phyloP scores from a whole-genome alignment of 2,797 vertebrate species.

The Danio tinwini region DNA sequence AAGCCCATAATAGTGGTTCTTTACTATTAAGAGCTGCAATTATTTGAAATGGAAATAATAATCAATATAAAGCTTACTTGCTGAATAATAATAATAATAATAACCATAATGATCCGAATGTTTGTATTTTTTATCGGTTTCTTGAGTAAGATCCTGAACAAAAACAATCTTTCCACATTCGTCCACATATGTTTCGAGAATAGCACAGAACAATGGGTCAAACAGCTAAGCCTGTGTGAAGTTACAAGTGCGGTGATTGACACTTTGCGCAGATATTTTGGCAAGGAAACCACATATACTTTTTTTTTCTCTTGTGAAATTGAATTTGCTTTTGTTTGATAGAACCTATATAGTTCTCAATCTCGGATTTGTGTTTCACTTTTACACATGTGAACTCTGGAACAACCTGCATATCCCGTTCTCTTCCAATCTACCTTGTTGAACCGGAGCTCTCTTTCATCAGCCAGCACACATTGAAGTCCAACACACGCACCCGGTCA shows the following conservation, averaged over 20 bases:
- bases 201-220: conserved; percentile 16
- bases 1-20: too few species aligned
- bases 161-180: not conserved
- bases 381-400: conserved; percentile 55
- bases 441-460: conserved; percentile 60
- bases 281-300: conserved; percentile 21
- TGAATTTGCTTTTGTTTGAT: conserved; percentile 26
- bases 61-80: not conserved
- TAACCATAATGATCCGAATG: not conserved
- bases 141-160: not conserved
- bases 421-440: conserved; percentile 58
- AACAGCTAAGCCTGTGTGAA: conserved; percentile 10
- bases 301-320: conserved; percentile 45
- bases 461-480: conserved; percentile 51
- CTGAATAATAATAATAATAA: not conserved
- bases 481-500: conserved; percentile 57
- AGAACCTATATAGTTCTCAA: conserved; percentile 26
- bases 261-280: conserved; percentile 44
- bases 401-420: conserved; percentile 51
- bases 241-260: conserved; percentile 36
- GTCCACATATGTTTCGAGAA: conserved; percentile 7
- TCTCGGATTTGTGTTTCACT: conserved; percentile 32
- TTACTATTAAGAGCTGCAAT: too few species aligned
- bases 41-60: too few species aligned
- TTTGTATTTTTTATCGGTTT: not conserved